These are phyloP conservation scores for Procavia capensis DNA, from an alignment of 2,113 vertebrate species.

Conservation along the genomic window DNA sequence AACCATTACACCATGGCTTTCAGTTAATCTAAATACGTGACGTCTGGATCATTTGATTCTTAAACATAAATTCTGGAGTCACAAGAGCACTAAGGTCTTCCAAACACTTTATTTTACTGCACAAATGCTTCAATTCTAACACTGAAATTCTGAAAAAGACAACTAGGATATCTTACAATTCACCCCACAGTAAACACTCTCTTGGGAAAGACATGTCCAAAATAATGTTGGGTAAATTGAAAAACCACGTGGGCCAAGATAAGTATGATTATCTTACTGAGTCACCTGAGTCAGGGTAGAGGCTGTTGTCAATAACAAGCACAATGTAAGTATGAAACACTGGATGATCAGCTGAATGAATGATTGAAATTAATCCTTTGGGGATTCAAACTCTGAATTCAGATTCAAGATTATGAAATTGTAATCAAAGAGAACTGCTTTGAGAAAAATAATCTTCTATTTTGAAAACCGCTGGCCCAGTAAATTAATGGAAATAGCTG, in stretches of 20 bases:
- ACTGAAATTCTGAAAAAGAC: no score
- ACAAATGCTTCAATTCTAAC: background rate
- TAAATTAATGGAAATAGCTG: background rate
- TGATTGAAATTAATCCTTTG: background rate
- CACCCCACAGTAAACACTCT: background rate
- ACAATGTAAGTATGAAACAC: background rate
- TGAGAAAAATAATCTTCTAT: background rate
- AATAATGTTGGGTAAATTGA: background rate
- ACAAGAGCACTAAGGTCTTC: background rate
- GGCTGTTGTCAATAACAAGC: background rate
- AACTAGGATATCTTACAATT: background rate
- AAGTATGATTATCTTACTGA: background rate
- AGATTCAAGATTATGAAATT: background rate
- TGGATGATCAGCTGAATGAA: background rate
- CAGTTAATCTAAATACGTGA: background rate
- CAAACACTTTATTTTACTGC: background rate
- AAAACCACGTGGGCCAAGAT: background rate
- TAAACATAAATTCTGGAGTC: background rate
- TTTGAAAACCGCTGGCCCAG: background rate
- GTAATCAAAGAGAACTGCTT: background rate
- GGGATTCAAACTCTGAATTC: background rate
- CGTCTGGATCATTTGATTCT: background rate
- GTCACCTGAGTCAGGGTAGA: background rate
- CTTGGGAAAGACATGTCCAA: background rate
- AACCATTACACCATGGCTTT: no score